A percentile compares a stretch with the other conserved stretches of the same genome.
phyloP scores from a whole-genome alignment of 2,113 vertebrate genomes.

The Lepus europaeus region DNA sequence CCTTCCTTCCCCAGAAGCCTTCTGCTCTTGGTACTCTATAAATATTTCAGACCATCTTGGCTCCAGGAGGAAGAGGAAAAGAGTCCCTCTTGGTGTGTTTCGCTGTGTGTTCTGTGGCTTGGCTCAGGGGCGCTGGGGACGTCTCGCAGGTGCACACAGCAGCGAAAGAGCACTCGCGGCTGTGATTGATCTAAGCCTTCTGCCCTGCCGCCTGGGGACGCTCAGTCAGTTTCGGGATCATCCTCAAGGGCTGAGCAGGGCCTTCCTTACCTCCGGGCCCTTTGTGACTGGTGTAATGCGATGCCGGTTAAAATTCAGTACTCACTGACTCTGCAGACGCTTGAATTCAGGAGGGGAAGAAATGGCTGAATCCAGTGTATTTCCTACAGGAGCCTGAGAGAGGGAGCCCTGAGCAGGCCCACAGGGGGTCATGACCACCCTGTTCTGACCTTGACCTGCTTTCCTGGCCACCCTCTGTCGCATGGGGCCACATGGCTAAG shows the following conservation, averaged over 20 bases:
- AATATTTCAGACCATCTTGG: slow-evolving; percentile 64
- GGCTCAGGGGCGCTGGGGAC: neutral
- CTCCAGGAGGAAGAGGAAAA: neutral
- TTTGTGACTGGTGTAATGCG: slow-evolving; percentile 4
- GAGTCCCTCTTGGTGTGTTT: neutral
- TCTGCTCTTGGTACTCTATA: neutral
- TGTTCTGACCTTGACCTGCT: neutral
- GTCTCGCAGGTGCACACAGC: neutral
- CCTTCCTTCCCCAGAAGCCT: neutral
- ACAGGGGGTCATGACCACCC: fast-evolving
- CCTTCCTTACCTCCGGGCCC: neutral
- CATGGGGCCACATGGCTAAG: neutral
- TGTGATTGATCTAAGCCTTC: neutral
- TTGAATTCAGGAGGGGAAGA: neutral
- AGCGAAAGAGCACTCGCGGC: neutral
- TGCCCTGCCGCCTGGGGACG: neutral
- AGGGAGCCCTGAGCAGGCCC: neutral
- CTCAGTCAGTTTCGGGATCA: fast-evolving
- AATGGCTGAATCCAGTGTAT: neutral
- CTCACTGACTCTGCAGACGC: neutral
- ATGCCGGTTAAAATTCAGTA: slow-evolving; percentile 29
- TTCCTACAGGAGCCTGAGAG: neutral
- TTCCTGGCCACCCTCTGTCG: neutral
- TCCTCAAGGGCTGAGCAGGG: neutral
- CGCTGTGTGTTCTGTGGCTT: neutral